These are phyloP conservation scores for Synergus umbraculus DNA, from an alignment of 2,888 invertebrate species.

Conservation along the genomic window DNA sequence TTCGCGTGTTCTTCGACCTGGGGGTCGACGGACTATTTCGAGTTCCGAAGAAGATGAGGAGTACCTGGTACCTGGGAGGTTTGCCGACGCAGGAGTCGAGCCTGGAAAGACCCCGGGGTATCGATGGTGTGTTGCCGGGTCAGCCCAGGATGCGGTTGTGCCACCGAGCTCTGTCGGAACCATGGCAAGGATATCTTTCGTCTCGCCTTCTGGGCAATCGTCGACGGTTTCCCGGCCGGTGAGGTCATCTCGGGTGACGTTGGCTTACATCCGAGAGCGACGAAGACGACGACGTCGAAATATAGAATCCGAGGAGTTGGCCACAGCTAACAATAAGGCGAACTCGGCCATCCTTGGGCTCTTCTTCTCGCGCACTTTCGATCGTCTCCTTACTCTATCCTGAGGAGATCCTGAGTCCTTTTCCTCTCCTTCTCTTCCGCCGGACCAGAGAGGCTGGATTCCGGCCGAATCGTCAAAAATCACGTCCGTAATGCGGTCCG, in stretches of 20 bases:
- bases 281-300: background rate
- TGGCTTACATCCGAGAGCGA: slow-evolving; percentile 25
- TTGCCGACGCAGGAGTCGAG: slow-evolving; percentile 84
- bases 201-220: slow-evolving; percentile 82
- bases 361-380: slow-evolving; percentile 63
- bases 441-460: slow-evolving; percentile 75
- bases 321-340: slow-evolving; percentile 37
- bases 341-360: background rate
- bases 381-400: slow-evolving; percentile 28
- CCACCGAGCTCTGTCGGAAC: slow-evolving; percentile 90
- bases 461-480: slow-evolving; percentile 67
- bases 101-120: slow-evolving; percentile 91
- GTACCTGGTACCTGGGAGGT: slow-evolving; percentile 79
- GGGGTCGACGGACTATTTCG: background rate
- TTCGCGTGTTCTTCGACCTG: slow-evolving; percentile 15
- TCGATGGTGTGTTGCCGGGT: slow-evolving; percentile 94
- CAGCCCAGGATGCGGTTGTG: slow-evolving; percentile 85
- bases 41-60: slow-evolving; percentile 29
- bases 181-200: slow-evolving; percentile 94
- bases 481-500: slow-evolving; percentile 60
- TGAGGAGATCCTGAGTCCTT: background rate
- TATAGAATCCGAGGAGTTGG: background rate
- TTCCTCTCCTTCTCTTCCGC: slow-evolving; percentile 75
- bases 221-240: slow-evolving; percentile 72
- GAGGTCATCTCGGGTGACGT: slow-evolving; percentile 67